Conservation (phyloP, 1,140 invertebrate species). For the Nasonia longicornis region DNA sequence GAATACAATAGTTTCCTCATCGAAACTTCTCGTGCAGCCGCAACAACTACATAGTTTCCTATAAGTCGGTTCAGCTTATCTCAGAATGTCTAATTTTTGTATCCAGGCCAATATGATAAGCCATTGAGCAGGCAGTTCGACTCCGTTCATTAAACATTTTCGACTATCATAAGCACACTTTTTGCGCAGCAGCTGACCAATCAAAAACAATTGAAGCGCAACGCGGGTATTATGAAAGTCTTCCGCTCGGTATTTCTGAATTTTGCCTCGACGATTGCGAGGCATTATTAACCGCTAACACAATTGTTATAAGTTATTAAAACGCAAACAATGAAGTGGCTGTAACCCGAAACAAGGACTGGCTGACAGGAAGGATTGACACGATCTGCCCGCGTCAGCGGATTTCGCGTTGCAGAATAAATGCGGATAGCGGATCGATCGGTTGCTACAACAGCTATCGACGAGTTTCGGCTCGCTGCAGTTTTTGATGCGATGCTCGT, state of each 20-base stretch:
- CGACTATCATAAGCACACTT: background rate
- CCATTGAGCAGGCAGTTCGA: no score
- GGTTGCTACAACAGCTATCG: background rate
- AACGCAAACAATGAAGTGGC: background rate
- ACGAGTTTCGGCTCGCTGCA: background rate
- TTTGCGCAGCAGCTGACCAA: no score
- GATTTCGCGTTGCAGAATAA: background rate
- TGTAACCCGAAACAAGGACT: background rate
- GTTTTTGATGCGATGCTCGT: no score
- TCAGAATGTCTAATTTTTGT: no score
- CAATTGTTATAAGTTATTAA: background rate
- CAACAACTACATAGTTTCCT: no score
- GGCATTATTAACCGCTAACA: background rate
- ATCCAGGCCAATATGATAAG: no score
- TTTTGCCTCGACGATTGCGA: background rate
- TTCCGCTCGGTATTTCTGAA: background rate
- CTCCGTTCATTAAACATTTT: no score
- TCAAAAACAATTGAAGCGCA: background rate
- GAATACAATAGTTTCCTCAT: no score
- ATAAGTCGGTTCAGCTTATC: no score
- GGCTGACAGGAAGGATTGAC: background rate
- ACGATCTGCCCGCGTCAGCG: background rate
- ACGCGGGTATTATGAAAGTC: background rate
- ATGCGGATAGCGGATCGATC: background rate
- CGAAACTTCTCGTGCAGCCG: no score